Evolutionary conservation across 2,888 invertebrate species (phyloP).

Genomic region (Chaitophorus viminalis): DNA sequence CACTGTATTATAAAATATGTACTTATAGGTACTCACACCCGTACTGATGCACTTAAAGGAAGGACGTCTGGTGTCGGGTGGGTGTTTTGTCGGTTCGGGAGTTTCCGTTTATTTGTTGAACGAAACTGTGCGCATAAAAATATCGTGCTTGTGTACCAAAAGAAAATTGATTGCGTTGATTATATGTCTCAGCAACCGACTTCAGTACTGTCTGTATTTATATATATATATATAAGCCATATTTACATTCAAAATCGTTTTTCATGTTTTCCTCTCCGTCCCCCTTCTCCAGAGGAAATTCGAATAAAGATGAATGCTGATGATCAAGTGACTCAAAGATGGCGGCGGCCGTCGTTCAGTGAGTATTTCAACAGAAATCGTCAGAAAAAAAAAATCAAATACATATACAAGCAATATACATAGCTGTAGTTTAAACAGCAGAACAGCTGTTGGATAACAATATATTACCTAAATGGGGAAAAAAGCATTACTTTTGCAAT

Average conservation of each 20-base stretch:
- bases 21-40: neutral
- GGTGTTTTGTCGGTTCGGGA: neutral
- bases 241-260: neutral
- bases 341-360: neutral
- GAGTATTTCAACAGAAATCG: neutral
- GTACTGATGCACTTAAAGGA: constrained; percentile 8
- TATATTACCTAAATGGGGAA: no score
- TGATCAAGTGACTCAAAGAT: neutral
- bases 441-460: no score
- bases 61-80: neutral
- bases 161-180: neutral
- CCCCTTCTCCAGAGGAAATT: neutral
- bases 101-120: neutral
- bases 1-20: neutral
- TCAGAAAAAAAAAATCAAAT: no score
- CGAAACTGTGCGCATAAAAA: neutral
- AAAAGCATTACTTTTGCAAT: no score
- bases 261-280: neutral
- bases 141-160: neutral
- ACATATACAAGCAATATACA: no score
- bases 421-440: no score
- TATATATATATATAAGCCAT: neutral
- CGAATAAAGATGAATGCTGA: neutral
- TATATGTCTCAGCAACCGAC: neutral
- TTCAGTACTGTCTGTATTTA: neutral